Percentiles rank a stretch among this genome's conserved stretches.
These are phyloP conservation scores for Cryptosula pallasiana DNA, from an alignment of 2,888 invertebrate species.

Conservation along the genomic window DNA sequence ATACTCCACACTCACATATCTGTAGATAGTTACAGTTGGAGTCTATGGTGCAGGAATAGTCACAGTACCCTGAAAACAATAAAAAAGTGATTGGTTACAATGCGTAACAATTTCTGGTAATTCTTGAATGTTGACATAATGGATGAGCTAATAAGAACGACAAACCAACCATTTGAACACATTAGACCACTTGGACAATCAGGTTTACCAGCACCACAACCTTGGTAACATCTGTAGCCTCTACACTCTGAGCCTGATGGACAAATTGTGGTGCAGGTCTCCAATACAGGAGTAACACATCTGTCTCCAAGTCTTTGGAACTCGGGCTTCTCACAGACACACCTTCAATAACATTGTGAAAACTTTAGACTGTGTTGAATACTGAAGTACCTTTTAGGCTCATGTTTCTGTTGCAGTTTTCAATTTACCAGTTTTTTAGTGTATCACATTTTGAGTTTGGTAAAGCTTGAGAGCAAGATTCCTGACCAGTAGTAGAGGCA, in stretches of 20 bases:
- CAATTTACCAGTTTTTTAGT: not conserved
- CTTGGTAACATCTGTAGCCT: slow-evolving; percentile 5
- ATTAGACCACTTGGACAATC: not conserved
- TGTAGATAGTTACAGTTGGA: not conserved
- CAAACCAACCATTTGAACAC: not conserved
- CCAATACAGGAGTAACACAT: not conserved
- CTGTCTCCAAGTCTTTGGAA: not conserved
- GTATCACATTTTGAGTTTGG: not conserved
- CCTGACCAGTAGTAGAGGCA: not conserved
- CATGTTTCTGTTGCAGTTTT: no score
- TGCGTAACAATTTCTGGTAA: no score
- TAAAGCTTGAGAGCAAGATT: not conserved
- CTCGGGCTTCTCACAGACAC: not conserved
- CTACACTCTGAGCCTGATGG: not conserved
- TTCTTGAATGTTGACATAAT: no score
- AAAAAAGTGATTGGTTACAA: no score
- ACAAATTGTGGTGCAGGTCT: not conserved
- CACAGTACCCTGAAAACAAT: not conserved
- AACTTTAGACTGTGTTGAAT: not conserved
- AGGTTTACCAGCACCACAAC: not conserved
- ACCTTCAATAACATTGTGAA: not conserved
- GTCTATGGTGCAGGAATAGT: not conserved
- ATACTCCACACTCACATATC: not conserved
- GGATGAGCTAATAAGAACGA: no score
- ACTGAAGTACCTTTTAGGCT: no score